Conservation (phyloP, 2,113 vertebrate species). For the Odontophorus gujanensis region DNA sequence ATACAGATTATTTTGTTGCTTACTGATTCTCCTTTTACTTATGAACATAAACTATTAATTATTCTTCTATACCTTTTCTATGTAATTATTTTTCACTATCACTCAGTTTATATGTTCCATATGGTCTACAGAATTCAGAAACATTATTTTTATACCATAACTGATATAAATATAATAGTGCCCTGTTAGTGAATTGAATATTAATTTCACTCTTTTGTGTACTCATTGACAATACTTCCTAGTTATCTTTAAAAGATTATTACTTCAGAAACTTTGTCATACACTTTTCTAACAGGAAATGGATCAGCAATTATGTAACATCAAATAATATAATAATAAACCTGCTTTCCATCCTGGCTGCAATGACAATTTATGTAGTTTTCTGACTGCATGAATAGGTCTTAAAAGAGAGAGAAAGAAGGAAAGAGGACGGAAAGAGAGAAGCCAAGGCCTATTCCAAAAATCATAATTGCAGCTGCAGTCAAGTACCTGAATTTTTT, state of each 20-base stretch:
- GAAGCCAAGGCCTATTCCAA: slow-evolving; percentile 24
- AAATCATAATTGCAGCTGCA: slow-evolving; percentile 63
- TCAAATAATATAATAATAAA: slow-evolving; percentile 14
- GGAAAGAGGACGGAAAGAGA: not conserved
- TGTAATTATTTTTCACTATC: not conserved
- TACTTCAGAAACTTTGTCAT: not conserved
- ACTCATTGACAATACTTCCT: not conserved
- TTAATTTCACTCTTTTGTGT: not conserved
- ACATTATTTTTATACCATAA: not conserved
- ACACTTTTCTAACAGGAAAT: slow-evolving; percentile 17
- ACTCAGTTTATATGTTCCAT: not conserved
- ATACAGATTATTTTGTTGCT: not conserved
- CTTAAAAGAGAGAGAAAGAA: slow-evolving; percentile 21
- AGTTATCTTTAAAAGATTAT: not conserved
- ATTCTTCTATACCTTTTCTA: not conserved
- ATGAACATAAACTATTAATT: not conserved
- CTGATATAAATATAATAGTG: not conserved
- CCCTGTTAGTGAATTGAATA: not conserved
- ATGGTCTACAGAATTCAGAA: not conserved
- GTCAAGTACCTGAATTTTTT: slow-evolving; percentile 50
- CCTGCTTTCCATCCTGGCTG: slow-evolving; percentile 24
- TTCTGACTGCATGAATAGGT: slow-evolving; percentile 16
- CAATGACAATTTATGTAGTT: slow-evolving; percentile 40
- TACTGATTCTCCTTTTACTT: not conserved
- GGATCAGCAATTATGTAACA: slow-evolving; percentile 20